Base-by-base conservation (phyloP, 1,140 invertebrate genomes). In the Ephestia elutella region DNA sequence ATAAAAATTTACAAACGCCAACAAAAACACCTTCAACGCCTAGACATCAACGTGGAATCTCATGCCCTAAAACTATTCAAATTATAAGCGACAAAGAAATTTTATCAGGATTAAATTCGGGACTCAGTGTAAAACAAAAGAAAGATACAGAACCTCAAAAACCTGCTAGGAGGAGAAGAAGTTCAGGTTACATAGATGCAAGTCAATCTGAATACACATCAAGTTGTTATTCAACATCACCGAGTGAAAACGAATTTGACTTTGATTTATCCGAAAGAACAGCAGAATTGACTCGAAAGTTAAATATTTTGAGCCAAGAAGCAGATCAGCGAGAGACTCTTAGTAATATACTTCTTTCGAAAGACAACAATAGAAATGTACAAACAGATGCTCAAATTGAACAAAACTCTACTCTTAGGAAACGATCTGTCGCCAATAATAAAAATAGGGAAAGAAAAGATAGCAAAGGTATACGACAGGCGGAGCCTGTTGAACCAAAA, bases 11-110 rank as follows among this genome's bases (percentile, higher is more conserved):
- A 50, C 73, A 84, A 73, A 90, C 89, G 11, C 89, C 89, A 10
- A 89, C 85, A 57, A 88, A 81, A 72, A 87, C 85, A 4, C 86
- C 87, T 9, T 74, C 75, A 2, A 82, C 78, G 21, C 70, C 85
- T 20, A 77, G 80, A 65, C 70, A 79, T 35, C 65, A 73, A n/a
- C 76, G 86, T 75, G 80, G 86, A 18, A 80, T 90, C 63, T 88
- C 86, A 8, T 88, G 86, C 74, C 87, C 87, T 2, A 90, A 90
- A 78, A 89, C 86, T n/a, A 90, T 90, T 59, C 82, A 90, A 68
- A 89, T 90, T 56, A 87, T 90, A 30, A 89, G 82, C 38, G 85
- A 90, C 60, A 86, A 81, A 69, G 90, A 91, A 79, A 82, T 91
- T 54, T 74, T 90, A 57, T 88, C 89, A 58, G 89, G 89, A 15